A percentile compares a stretch with the other conserved stretches of the same genome.
phyloP scores from a whole-genome alignment of 2,113 vertebrate genomes.

The Piprites chloris region DNA sequence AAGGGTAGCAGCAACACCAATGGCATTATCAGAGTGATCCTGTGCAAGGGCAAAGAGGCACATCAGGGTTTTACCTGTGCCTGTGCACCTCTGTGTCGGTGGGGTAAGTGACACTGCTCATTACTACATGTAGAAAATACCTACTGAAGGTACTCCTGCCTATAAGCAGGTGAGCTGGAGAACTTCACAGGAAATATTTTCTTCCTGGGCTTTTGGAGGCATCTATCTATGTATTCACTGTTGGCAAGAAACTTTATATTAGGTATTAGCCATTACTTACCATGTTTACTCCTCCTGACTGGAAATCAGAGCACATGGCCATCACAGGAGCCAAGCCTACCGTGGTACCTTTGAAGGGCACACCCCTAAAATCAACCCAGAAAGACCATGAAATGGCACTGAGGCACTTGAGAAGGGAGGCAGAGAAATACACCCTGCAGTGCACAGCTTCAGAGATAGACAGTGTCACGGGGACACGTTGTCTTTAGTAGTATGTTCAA shows the following conservation, averaged over 20 bases:
- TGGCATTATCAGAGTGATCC: conserved; percentile 90
- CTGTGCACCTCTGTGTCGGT: background rate
- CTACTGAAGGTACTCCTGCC: background rate
- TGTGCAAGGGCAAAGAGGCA: conserved; percentile 43
- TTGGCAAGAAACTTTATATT: background rate
- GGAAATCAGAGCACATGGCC: conserved; percentile 95
- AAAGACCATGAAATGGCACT: background rate
- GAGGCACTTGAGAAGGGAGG: background rate
- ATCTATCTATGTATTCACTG: background rate
- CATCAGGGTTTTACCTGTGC: background rate
- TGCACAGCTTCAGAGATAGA: background rate
- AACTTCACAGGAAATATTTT: background rate
- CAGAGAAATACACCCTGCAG: background rate
- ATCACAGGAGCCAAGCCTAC: conserved; percentile 94
- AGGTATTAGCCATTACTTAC: conserved; percentile 71
- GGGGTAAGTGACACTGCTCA: background rate
- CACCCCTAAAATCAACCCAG: conserved; percentile 77
- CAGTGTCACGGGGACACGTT: background rate
- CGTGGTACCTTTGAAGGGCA: conserved; percentile 88
- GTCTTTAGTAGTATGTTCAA: background rate
- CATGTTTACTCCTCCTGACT: conserved; percentile 97
- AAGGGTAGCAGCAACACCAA: conserved; percentile 93
- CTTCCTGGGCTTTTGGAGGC: background rate
- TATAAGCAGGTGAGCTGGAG: background rate
- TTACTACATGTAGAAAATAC: background rate